phyloP scores from a whole-genome alignment of 2,888 invertebrate genomes.

The Phragmatobia fuliginosa region DNA sequence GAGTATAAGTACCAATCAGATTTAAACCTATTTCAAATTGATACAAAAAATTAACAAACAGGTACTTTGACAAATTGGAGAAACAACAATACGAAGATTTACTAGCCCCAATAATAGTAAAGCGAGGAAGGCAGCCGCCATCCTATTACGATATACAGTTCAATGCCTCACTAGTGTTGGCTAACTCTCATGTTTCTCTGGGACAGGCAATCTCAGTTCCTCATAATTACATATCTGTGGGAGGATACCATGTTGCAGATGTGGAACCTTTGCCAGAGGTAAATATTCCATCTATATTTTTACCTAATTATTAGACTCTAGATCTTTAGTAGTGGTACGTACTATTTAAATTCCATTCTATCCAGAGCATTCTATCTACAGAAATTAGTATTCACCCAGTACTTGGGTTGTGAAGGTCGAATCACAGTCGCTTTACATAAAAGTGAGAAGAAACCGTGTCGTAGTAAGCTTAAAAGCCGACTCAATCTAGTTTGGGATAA shows the following conservation, averaged over 20 bases:
- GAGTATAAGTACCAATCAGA: background rate
- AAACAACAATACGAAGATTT: conserved; percentile 21
- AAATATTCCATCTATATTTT: background rate
- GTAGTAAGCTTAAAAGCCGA: too few species aligned
- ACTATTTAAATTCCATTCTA: too few species aligned
- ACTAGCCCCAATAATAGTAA: conserved; percentile 19
- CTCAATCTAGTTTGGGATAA: too few species aligned
- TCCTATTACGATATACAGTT: conserved; percentile 43
- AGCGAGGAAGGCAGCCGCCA: conserved; percentile 41
- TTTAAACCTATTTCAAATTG: background rate
- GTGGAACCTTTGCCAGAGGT: conserved; percentile 50
- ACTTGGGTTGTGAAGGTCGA: too few species aligned
- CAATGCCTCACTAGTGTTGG: conserved; percentile 51
- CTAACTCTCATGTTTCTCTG: conserved; percentile 40
- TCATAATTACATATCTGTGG: conserved; percentile 38
- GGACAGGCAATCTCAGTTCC: conserved; percentile 31
- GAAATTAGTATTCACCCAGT: too few species aligned
- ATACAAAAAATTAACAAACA: background rate
- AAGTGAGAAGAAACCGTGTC: too few species aligned
- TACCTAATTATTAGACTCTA: too few species aligned
- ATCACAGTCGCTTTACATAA: too few species aligned
- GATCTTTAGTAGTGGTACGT: too few species aligned
- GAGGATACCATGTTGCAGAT: conserved; percentile 40
- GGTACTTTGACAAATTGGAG: conserved; percentile 15
- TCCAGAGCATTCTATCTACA: too few species aligned